Base-by-base conservation (phyloP, 2,888 invertebrate species). In the Blastobasis adustella region DNA sequence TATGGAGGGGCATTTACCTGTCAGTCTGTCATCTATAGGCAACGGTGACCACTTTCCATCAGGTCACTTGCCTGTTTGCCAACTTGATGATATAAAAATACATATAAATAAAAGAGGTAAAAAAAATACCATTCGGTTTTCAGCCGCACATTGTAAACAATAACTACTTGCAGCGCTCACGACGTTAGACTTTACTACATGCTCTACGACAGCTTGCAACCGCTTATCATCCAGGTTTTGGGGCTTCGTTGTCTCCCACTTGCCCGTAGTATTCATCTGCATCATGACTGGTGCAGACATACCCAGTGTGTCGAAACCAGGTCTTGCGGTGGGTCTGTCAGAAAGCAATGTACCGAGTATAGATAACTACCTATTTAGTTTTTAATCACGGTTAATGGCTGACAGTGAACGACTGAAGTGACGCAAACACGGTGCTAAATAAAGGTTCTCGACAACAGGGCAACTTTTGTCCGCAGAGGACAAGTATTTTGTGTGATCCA, bases 261-360 rank as follows among this genome's bases (percentile, higher is more conserved):
- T 73, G 5, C 85, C 85, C 1, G 77, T 65, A 5, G 83, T 77
- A 53, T 86, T 87, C 70, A 84, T 72, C 60, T 84, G 80, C 1
- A 84, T 71, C 10, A 84, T 56, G 6, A 77, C 63, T 50, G 67
- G 76, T 0, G 75, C 74, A 10, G 81, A 63, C 64, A 76, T 71
- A 7, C 60, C 65, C 10, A 82, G 53, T 2, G 77, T 67, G 45
- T 78, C 77, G 52, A 77, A 79, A 2, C 79, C 82, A 10, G 82
- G 78, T 53, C 58, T 66, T 4, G 67, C 66, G 37, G 77, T 43
- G 3, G 82, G 82, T 4, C 82, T 82, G 57, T 23, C 23, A 23
- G 23, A 23, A 23, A 23, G 3, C 23, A 23, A 23, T 23, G 23
- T 23, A 23, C 23, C 23, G 23, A 23, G 23, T 23, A 23, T 23